Conservation (phyloP, 2,113 vertebrate species). For the Perca fluviatilis region DNA sequence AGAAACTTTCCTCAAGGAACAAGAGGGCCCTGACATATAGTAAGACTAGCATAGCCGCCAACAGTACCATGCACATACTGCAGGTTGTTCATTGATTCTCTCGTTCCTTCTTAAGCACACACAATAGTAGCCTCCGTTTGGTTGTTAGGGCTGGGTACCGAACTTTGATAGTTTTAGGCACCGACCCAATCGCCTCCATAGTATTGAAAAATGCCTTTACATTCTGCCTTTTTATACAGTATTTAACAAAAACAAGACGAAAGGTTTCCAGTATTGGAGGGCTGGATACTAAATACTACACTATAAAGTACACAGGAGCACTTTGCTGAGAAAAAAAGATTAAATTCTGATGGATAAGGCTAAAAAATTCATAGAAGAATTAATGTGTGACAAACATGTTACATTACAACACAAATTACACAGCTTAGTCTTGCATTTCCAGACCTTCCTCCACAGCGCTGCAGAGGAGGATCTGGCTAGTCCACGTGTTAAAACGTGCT, state of each 20-base stretch:
- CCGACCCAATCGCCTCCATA: no score
- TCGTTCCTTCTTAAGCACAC: background rate
- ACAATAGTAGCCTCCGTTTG: background rate
- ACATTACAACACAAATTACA: background rate
- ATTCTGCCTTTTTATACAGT: slow-evolving; percentile 1
- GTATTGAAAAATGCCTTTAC: no score
- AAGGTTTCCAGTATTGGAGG: background rate
- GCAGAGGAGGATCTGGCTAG: no score
- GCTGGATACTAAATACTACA: background rate
- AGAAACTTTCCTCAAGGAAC: background rate
- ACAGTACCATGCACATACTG: background rate
- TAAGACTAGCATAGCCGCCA: no score
- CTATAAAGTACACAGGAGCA: background rate
- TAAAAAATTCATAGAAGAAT: background rate
- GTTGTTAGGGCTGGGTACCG: background rate
- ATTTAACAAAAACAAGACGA: slow-evolving; percentile 10
- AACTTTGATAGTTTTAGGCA: no score
- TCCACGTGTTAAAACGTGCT: no score
- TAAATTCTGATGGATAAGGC: background rate
- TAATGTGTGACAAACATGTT: background rate
- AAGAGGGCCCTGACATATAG: background rate
- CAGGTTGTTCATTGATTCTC: background rate
- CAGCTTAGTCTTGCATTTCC: background rate
- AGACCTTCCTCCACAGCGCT: no score
- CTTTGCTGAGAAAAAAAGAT: background rate